A percentile compares a stretch with the other conserved stretches of the same genome.
Conservation (phyloP, 2,797 vertebrate genomes). For the Coregonus sp. region DNA sequence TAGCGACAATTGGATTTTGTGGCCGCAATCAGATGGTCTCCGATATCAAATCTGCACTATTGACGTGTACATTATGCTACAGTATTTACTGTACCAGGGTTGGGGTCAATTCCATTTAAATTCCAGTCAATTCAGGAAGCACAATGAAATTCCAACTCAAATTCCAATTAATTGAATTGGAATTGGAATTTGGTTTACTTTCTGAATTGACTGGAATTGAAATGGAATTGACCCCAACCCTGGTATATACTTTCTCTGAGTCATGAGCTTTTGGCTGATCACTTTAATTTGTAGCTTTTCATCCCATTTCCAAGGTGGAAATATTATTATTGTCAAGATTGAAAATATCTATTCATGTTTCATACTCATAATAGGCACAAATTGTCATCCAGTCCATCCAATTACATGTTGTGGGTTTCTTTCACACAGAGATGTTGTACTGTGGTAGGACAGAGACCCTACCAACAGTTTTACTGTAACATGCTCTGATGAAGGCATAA, state of each 20-base stretch:
- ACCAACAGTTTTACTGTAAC: too few relatives aligned
- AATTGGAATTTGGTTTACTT: too few relatives aligned
- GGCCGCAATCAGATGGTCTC: conserved; percentile 58
- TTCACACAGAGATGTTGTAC: too few relatives aligned
- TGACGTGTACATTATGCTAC: conserved; percentile 59
- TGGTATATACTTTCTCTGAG: conserved; percentile 41
- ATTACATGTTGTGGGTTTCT: too few relatives aligned
- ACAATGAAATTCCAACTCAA: too few relatives aligned
- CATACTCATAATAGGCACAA: background rate
- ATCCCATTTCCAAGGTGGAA: background rate
- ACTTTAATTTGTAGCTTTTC: conserved; percentile 8
- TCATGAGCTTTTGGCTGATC: conserved; percentile 41
- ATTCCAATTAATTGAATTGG: too few relatives aligned
- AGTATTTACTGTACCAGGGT: conserved; percentile 29
- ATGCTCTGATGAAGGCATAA: too few relatives aligned
- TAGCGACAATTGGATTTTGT: conserved; percentile 67
- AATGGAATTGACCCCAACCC: background rate
- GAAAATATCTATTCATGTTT: background rate
- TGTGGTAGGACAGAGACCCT: too few relatives aligned
- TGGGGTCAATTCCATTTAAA: too few relatives aligned
- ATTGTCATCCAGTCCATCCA: background rate
- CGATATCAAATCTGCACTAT: conserved; percentile 57
- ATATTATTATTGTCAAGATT: background rate
- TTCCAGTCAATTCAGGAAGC: too few relatives aligned
- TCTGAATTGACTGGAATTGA: too few relatives aligned